A percentile compares a stretch with the other conserved stretches of the same genome.
These are phyloP conservation scores for Sebastes itinus DNA, from an alignment of 2,797 vertebrate genomes.

Conservation along the genomic window DNA sequence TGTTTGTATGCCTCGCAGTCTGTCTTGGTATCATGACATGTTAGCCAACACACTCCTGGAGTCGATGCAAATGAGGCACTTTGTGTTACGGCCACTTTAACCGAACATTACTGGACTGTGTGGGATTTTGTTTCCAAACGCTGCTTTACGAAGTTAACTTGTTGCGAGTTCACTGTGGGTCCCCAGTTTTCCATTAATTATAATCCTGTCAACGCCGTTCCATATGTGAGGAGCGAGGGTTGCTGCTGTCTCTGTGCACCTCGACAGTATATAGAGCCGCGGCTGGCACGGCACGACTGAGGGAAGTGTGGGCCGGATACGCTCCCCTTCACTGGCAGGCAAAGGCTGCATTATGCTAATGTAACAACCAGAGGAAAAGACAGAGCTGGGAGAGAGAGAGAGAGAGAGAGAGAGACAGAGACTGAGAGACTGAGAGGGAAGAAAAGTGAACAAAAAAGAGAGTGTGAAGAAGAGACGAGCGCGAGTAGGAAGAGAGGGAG, in stretches of 20 bases:
- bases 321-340: constrained; percentile 70
- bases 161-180: constrained; percentile 61
- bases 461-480: constrained; percentile 35
- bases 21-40: constrained; percentile 34
- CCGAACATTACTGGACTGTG: constrained; percentile 54
- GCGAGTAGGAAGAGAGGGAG: constrained; percentile 18
- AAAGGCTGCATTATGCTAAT: constrained; percentile 79
- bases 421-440: constrained; percentile 4
- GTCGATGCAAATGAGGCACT: constrained; percentile 51
- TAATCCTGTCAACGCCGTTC: constrained; percentile 65
- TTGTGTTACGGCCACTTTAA: constrained; percentile 24
- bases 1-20: constrained; percentile 20
- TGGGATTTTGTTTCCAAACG: constrained; percentile 68
- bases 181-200: constrained; percentile 74
- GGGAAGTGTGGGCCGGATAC: constrained; percentile 71
- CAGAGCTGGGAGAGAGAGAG: not conserved
- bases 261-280: constrained; percentile 51
- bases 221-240: constrained; percentile 51
- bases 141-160: constrained; percentile 71
- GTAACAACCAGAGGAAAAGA: constrained; percentile 61
- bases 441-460: constrained; percentile 34
- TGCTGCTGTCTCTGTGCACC: constrained; percentile 29
- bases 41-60: constrained; percentile 30
- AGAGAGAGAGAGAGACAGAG: not conserved
- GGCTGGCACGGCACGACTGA: constrained; percentile 51